These are phyloP conservation scores for Cryptosula pallasiana DNA, from an alignment of 2,888 invertebrate species.

Conservation along the genomic window DNA sequence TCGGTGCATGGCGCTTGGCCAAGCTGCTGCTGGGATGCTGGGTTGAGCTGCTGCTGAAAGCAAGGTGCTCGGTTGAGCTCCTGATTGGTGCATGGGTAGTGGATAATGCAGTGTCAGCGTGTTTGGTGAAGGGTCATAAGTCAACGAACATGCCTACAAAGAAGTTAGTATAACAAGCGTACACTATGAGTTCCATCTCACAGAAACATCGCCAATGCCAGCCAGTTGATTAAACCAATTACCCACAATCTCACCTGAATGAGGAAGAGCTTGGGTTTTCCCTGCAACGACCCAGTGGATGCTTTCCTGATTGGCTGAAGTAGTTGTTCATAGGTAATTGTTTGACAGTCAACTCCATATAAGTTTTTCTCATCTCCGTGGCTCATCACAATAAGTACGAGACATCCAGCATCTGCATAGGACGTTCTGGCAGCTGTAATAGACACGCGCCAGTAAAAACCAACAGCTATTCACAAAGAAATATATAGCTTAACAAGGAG, in stretches of 20 bases:
- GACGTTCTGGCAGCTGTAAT: slow-evolving; percentile 66
- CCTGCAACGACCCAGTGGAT: background rate
- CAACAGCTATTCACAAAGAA: no score
- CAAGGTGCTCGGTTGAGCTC: no score
- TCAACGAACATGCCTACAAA: background rate
- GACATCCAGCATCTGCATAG: slow-evolving; percentile 57
- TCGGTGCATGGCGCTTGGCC: no score
- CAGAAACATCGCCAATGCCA: no score
- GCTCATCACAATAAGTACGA: background rate
- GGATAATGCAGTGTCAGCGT: no score
- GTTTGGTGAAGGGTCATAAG: no score
- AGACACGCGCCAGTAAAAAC: no score
- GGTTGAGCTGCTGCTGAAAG: no score
- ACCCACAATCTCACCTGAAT: slow-evolving; percentile 7
- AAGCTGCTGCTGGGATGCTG: no score
- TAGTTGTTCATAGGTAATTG: background rate
- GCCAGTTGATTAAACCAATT: background rate
- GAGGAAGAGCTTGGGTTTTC: slow-evolving; percentile 1
- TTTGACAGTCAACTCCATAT: background rate
- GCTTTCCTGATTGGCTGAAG: background rate
- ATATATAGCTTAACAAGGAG: no score
- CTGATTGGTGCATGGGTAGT: no score
- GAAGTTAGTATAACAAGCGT: background rate
- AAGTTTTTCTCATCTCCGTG: slow-evolving; percentile 17
- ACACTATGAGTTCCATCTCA: no score